These are phyloP conservation scores for Drosophila subsilvestris DNA, from an alignment of 2,888 invertebrate genomes.

Conservation along the genomic window DNA sequence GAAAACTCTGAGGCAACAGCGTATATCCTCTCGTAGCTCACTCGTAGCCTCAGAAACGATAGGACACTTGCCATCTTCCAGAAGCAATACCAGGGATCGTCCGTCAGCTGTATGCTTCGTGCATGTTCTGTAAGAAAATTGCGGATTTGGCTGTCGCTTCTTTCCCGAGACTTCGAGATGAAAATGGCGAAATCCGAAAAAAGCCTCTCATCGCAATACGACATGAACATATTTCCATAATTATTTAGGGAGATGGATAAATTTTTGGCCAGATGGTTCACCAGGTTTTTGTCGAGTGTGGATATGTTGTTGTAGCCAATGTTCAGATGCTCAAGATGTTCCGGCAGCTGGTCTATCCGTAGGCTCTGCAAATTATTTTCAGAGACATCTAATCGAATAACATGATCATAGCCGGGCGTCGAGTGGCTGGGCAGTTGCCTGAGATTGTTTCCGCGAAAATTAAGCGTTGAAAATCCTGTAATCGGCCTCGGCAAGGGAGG, in stretches of 20 bases:
- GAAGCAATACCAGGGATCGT: constrained; percentile 21
- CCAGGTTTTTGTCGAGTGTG: neutral
- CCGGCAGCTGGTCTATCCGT: neutral
- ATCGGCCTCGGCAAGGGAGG: neutral
- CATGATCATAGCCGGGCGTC: neutral
- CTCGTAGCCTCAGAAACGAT: constrained; percentile 1
- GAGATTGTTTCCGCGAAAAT: neutral
- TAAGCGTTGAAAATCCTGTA: neutral
- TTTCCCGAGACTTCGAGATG: neutral
- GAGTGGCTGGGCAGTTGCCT: neutral
- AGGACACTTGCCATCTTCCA: constrained; percentile 6
- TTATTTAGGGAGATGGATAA: neutral
- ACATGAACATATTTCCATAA: neutral
- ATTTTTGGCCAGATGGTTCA: neutral
- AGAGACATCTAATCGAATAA: neutral
- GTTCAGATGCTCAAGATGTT: neutral
- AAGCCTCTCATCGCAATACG: neutral
- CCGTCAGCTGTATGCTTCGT: neutral
- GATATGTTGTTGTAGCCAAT: neutral
- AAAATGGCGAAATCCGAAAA: neutral
- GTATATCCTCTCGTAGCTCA: constrained; percentile 3
- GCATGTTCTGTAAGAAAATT: neutral
- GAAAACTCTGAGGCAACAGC: neutral
- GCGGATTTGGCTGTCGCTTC: neutral
- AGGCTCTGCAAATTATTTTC: neutral